Conservation (phyloP, 2,797 vertebrate genomes). For the Erethizon dorsatum region DNA sequence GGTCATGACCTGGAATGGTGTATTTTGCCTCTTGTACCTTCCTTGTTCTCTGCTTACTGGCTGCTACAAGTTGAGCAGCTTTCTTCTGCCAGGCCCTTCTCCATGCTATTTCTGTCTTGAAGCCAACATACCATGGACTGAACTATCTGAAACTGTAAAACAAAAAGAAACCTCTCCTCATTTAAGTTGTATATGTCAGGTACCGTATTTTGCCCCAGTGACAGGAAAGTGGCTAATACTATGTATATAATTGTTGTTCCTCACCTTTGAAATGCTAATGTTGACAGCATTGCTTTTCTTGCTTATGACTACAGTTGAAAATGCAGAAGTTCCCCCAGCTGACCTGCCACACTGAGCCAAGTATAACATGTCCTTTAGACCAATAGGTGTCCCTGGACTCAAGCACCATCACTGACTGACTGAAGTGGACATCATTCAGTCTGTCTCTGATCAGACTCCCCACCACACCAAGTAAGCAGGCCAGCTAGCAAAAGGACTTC, state of each 20-base stretch:
- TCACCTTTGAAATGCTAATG: conserved; percentile 45
- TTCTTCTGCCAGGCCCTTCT: not conserved
- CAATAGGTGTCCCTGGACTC: not conserved
- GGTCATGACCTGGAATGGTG: not conserved
- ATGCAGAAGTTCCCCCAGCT: not conserved
- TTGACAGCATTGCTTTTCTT: not conserved
- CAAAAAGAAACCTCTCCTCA: not conserved
- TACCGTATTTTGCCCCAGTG: not conserved
- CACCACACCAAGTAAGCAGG: not conserved
- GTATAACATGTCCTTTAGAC: conserved; percentile 39
- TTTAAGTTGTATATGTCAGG: not conserved
- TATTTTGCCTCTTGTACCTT: not conserved
- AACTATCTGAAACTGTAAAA: not conserved
- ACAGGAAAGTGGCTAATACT: not conserved
- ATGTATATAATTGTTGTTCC: not conserved
- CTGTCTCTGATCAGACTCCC: not conserved
- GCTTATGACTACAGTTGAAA: not conserved
- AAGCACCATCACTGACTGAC: not conserved
- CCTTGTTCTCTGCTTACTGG: not conserved
- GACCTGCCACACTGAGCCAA: not conserved
- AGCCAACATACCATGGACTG: not conserved
- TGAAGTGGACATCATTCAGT: not conserved
- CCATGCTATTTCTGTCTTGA: not conserved
- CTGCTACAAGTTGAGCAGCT: not conserved
- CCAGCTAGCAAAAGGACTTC: not conserved